Base-by-base conservation (phyloP, 2,797 vertebrate genomes). In the Muscicapa striata region DNA sequence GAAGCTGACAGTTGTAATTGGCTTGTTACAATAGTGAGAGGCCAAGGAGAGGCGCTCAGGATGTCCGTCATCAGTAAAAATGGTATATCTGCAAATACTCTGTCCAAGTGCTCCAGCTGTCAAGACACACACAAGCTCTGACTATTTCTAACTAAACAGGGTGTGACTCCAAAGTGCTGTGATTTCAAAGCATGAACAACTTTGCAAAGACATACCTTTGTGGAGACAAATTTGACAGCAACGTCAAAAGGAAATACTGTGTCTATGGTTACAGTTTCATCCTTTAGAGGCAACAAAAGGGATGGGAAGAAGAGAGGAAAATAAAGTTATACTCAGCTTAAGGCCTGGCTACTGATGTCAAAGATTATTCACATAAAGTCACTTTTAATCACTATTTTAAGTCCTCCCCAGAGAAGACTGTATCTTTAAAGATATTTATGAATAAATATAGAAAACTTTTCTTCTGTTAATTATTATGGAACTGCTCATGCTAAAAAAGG, bases 171-270 rank as follows among this genome's bases (percentile, higher is more conserved):
- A 18, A 66, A 48, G 38, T 10, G n/a, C 16, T 23, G 34, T 3
- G 5, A 73, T 66, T 88, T 55, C 22, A 73, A 73, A 29, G 54
- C 15, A 86, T 11, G 38, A 87, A 27, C 38, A 52, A 32, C 20
- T 72, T 92, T 80, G 51, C 51, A 23, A 72, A 84, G 51, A 97
- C 98, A 4, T 91, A 99, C 99, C 98, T 99, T 99, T 40, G 98
- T 98, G 48, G 98, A 99, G 63, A 98, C 98, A 97, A 98, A 98
- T 95, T 98, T 99, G 82, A 98, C 97, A 2, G 98, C 98, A 68
- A 99, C 98, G 29, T 99, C 99, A 93, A 99, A 99, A 12, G 99
- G 99, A 94, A 98, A 98, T 41, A 99, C 98, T 0, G 99, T 99
- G 96, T 99, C 98, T 95, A 99, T 98, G 32, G 98, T 98, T 48